Percentiles rank a stretch among this genome's conserved stretches.
These are phyloP conservation scores for Antrozous pallidus DNA, from an alignment of 2,797 vertebrate species.

Conservation along the genomic window DNA sequence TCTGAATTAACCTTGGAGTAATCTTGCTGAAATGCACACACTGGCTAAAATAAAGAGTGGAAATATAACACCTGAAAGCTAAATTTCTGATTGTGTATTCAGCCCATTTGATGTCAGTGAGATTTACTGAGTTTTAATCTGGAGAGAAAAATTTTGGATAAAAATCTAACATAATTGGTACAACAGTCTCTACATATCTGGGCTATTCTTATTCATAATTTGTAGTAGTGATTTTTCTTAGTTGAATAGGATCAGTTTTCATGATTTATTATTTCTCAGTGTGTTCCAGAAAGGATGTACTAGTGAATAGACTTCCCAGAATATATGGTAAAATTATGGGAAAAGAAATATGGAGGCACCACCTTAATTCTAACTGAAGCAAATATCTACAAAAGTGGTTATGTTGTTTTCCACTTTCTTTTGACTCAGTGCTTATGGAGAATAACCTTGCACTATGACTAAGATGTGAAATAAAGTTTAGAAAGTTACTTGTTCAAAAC, in stretches of 20 bases:
- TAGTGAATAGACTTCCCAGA: neutral
- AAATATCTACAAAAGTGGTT: neutral
- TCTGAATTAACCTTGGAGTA: constrained; percentile 11
- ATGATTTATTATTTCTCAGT: neutral
- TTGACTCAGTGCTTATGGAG: constrained; percentile 26
- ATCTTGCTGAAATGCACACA: neutral
- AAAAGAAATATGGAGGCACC: neutral
- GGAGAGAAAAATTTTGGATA: neutral
- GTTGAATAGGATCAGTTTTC: neutral
- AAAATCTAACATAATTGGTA: neutral
- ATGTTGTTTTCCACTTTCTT: neutral
- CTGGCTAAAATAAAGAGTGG: neutral
- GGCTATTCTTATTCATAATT: neutral
- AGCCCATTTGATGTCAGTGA: neutral
- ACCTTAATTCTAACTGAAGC: neutral
- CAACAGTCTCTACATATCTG: neutral
- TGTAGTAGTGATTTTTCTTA: neutral
- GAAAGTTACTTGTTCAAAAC: neutral
- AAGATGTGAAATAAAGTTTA: constrained; percentile 52
- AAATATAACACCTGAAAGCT: neutral
- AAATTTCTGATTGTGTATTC: neutral
- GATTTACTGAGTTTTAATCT: neutral
- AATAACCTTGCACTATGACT: constrained; percentile 46
- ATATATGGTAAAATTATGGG: neutral
- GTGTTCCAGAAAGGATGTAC: neutral